Evolutionary conservation across 1,140 invertebrate genomes (phyloP), one percentile per base, ranked within the genome.

Genomic region (Dreissena polymorpha): DNA sequence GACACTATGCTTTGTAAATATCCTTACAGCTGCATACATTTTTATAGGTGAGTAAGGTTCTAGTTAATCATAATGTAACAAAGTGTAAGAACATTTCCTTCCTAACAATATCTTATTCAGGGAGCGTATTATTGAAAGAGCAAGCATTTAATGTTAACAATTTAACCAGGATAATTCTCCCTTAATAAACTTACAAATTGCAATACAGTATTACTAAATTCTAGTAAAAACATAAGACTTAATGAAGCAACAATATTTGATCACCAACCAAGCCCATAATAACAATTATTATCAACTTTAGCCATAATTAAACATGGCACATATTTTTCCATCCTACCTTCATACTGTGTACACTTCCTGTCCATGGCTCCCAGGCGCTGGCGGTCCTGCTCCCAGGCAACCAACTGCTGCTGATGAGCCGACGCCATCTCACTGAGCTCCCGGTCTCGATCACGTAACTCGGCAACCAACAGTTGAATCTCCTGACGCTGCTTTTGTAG

Each of bases 381-480:
- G 67, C 88, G 74, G 82, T 92, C 91, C 23, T 89, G 84, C 80
- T 92, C 90, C 91, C 91, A 92, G n/a, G 89, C 88, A 68, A 86
- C 29, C 57, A 91, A 76, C 80, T 92, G 91, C 25, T 88, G 85
- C 64, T 91, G 89, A 67, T 92, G 91, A 12, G 90, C 85, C 5
- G 76, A 49, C 29, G 89, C 86, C 86, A 92, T 89, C 29, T 90
- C 90, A 74, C 91, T 92, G 0, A 92, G 84, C 75, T 92, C 91
- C 8, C 86, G 78, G 67, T 92, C 91, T 0, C 91, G 84, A 65
- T 90, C 89, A 14, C 79, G 74, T 69, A 92, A 79, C 75, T 92
- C 91, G 10, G 79, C 71, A 16, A 92, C 86, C 65, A 92, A 68
- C 73, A 91, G 75, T 79, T 91, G 90, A 13, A 92, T 88, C 73